Conservation (phyloP, 2,888 invertebrate species). For the Spilosoma lubricipeda region DNA sequence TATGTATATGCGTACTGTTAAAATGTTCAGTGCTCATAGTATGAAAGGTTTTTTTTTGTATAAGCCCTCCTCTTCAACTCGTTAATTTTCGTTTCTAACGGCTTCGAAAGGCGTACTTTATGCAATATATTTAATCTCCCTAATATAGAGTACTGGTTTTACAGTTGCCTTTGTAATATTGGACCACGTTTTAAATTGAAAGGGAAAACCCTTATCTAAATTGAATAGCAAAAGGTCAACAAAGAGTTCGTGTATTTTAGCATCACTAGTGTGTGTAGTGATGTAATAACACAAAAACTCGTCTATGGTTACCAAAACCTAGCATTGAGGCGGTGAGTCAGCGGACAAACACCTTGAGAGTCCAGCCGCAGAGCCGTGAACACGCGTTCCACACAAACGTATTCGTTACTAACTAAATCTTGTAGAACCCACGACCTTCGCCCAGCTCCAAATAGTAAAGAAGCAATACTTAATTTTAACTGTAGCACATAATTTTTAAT, state of each 20-base stretch:
- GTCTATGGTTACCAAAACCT: constrained; percentile 11
- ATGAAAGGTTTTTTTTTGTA: not conserved
- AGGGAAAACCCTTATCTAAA: not conserved
- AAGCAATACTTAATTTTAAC: not conserved
- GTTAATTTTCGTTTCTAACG: not conserved
- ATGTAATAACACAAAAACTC: constrained; percentile 20
- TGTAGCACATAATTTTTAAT: no score
- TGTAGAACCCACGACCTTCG: not conserved
- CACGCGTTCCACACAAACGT: not conserved
- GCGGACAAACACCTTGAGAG: constrained; percentile 9
- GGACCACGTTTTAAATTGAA: not conserved
- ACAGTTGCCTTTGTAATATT: not conserved
- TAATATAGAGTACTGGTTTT: not conserved
- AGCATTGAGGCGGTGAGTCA: constrained; percentile 5
- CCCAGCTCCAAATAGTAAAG: not conserved
- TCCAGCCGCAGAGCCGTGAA: constrained; percentile 10
- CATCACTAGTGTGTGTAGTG: constrained; percentile 2
- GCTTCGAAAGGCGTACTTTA: not conserved
- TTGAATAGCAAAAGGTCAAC: not conserved
- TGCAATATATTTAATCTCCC: not conserved
- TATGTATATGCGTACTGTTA: no score
- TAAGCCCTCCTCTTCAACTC: not conserved
- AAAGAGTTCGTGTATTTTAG: not conserved
- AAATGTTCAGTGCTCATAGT: not conserved
- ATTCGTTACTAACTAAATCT: not conserved